phyloP scores from a whole-genome alignment of 2,888 invertebrate species.

The Papilio protenor region DNA sequence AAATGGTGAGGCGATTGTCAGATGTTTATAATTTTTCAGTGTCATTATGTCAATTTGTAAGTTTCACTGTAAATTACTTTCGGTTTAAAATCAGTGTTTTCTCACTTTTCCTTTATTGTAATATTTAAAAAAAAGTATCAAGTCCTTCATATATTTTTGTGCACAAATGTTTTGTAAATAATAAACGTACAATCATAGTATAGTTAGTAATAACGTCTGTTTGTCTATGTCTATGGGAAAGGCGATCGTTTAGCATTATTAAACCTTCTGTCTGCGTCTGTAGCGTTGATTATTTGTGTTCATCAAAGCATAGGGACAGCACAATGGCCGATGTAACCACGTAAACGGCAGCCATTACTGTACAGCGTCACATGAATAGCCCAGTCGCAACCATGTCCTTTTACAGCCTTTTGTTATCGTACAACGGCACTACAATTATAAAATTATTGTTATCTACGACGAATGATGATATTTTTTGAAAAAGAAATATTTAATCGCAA shows the following conservation, averaged over 20 bases:
- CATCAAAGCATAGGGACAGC: conserved; percentile 51
- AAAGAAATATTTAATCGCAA: background rate
- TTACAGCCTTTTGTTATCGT: conserved; percentile 24
- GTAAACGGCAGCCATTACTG: conserved; percentile 54
- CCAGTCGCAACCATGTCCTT: conserved; percentile 21
- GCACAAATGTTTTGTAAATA: background rate
- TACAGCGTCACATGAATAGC: conserved; percentile 50
- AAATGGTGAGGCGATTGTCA: background rate
- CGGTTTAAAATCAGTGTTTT: background rate
- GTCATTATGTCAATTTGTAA: background rate
- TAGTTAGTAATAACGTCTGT: background rate
- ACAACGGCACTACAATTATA: conserved; percentile 21
- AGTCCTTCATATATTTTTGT: background rate
- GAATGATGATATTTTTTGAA: background rate
- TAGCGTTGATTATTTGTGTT: conserved; percentile 62
- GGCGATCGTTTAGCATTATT: conserved; percentile 29
- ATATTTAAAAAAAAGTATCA: background rate
- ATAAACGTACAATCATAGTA: background rate
- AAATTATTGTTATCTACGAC: conserved; percentile 18
- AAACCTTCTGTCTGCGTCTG: conserved; percentile 44
- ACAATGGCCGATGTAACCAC: conserved; percentile 57
- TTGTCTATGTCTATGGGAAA: background rate
- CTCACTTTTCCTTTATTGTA: background rate
- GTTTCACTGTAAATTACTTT: background rate
- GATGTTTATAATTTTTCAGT: background rate